A percentile compares a stretch with the other conserved stretches of the same genome.
phyloP scores from a whole-genome alignment of 2,888 invertebrate genomes.

The Octonoba sinensis region DNA sequence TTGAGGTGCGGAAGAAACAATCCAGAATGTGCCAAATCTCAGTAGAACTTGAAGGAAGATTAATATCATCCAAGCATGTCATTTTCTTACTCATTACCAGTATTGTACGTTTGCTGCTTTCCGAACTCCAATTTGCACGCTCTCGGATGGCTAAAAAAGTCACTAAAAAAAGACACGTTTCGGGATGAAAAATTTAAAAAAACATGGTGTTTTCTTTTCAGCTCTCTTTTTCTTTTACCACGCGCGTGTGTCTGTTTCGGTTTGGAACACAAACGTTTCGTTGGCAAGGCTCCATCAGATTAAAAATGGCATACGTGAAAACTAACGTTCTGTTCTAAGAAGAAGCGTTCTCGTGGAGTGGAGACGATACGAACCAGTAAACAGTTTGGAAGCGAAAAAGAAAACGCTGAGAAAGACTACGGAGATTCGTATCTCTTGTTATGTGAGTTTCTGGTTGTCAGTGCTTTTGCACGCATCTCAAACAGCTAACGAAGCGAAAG shows the following conservation, averaged over 20 bases:
- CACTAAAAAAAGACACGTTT: background rate
- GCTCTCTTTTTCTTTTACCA: background rate
- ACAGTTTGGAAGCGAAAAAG: no score
- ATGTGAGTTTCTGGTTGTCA: constrained; percentile 42
- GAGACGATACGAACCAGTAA: background rate
- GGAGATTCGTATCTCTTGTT: constrained; percentile 49
- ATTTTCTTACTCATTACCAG: constrained; percentile 32
- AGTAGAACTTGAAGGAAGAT: background rate
- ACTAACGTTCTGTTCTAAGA: constrained; percentile 13
- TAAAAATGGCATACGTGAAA: constrained; percentile 16
- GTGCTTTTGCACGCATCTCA: constrained; percentile 25
- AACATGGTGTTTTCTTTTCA: background rate
- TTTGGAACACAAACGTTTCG: background rate
- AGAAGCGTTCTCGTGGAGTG: constrained; percentile 9
- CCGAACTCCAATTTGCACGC: constrained; percentile 54
- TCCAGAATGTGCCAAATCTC: background rate
- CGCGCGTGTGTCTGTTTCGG: no score
- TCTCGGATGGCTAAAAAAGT: constrained; percentile 26
- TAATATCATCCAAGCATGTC: constrained; percentile 7
- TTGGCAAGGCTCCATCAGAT: constrained; percentile 17
- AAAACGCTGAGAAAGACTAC: background rate
- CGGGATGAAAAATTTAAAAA: background rate
- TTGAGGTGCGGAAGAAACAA: background rate
- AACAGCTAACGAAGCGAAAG: constrained; percentile 35
- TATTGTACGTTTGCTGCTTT: constrained; percentile 27